phyloP scores from a whole-genome alignment of 2,113 vertebrate species.

The Polypterus bichir region DNA sequence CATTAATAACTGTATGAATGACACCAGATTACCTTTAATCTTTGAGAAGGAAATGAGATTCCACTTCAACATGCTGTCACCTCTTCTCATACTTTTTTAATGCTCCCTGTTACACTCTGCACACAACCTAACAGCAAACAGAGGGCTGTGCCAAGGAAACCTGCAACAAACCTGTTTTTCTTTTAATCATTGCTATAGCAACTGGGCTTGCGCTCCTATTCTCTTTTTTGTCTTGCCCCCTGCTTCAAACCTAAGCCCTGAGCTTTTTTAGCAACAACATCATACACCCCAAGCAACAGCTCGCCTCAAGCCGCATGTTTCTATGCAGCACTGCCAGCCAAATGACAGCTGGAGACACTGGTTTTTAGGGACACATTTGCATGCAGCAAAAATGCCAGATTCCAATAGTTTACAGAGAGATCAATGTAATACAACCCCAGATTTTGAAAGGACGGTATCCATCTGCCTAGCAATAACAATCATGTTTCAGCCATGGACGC shows the following conservation, averaged over 20 bases:
- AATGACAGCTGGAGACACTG: too few relatives aligned
- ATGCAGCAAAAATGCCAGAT: too few relatives aligned
- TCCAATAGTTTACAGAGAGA: too few relatives aligned
- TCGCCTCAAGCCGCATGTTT: background rate
- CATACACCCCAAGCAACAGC: background rate
- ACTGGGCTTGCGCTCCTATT: constrained; percentile 19
- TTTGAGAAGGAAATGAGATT: constrained; percentile 27
- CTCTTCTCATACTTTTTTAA: constrained; percentile 34
- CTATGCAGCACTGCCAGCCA: background rate
- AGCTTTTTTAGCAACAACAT: background rate
- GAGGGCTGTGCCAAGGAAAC: constrained; percentile 30
- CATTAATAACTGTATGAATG: too few relatives aligned
- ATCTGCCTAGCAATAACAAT: too few relatives aligned
- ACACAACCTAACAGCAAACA: constrained; percentile 26
- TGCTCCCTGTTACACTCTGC: constrained; percentile 31
- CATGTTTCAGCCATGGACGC: too few relatives aligned
- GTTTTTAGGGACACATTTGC: too few relatives aligned
- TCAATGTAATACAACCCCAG: too few relatives aligned
- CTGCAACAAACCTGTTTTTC: constrained; percentile 10
- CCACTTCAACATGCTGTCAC: constrained; percentile 36
- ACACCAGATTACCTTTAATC: constrained; percentile 32
- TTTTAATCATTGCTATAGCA: constrained; percentile 27
- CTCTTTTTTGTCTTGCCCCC: constrained; percentile 15
- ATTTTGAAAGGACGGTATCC: too few relatives aligned
- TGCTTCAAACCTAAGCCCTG: constrained; percentile 6